Conservation (phyloP, 2,888 invertebrate genomes). For the Antheraea yamamai region DNA sequence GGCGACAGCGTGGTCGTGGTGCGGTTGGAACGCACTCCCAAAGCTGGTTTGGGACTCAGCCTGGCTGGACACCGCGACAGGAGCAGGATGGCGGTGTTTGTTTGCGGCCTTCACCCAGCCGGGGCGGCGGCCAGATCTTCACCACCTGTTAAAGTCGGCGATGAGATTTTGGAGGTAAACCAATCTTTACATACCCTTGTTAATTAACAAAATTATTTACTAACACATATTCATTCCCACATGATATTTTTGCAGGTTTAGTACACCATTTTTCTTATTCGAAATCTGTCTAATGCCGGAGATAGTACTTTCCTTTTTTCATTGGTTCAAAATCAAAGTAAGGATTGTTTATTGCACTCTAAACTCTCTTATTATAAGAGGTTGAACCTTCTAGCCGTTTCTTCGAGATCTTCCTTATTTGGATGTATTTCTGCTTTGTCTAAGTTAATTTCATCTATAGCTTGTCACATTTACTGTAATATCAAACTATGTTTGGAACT, state of each 20-base stretch:
- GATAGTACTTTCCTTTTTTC: not conserved
- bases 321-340: not conserved
- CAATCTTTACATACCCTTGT: not conserved
- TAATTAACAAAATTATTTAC: too few relatives aligned
- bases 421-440: too few relatives aligned
- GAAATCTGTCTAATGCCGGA: too few relatives aligned
- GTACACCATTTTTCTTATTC: too few relatives aligned
- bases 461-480: too few relatives aligned
- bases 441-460: too few relatives aligned
- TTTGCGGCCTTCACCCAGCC: constrained; percentile 96
- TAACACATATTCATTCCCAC: too few relatives aligned
- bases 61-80: constrained; percentile 97
- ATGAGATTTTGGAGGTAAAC: constrained; percentile 86
- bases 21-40: constrained; percentile 87
- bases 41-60: constrained; percentile 93
- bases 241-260: too few relatives aligned
- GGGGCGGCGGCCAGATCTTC: constrained; percentile 89
- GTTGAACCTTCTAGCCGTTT: not conserved
- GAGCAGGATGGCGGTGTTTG: constrained; percentile 97
- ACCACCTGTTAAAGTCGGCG: constrained; percentile 92
- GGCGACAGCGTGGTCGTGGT: constrained; percentile 87
- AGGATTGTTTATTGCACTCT: not conserved
- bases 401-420: too few relatives aligned
- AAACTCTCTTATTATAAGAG: not conserved
- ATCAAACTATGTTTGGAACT: too few relatives aligned